phyloP scores from a whole-genome alignment of 2,113 vertebrate species.

The Callipepla californica region DNA sequence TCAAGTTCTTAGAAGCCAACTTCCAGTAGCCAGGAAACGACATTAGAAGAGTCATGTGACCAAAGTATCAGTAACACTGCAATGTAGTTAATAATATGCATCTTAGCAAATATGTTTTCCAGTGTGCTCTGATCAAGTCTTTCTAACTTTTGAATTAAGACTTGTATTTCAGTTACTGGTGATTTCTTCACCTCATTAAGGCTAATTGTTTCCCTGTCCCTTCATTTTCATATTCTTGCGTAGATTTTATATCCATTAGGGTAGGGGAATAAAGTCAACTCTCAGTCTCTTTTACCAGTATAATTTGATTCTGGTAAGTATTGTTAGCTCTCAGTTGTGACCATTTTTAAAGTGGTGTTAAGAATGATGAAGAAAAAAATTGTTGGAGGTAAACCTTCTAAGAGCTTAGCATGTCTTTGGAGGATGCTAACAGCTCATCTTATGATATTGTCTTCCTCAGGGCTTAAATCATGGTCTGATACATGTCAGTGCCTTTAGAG shows the following conservation, averaged over 20 bases:
- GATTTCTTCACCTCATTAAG: neutral
- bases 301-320: neutral
- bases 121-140: neutral
- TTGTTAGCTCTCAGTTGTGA: neutral
- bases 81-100: neutral
- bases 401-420: neutral
- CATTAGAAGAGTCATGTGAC: neutral
- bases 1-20: neutral
- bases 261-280: neutral
- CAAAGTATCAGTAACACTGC: neutral
- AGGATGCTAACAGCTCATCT: neutral
- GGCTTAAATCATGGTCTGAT: neutral
- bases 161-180: neutral
- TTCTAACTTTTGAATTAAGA: neutral
- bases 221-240: neutral
- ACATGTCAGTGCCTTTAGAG: neutral
- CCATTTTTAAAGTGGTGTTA: neutral
- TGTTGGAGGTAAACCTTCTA: neutral
- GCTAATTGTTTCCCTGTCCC: neutral
- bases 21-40: neutral
- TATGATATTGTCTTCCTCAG: neutral
- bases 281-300: neutral
- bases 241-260: neutral
- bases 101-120: neutral
- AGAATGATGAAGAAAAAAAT: neutral